These are phyloP conservation scores for Anthonomus grandis DNA, from an alignment of 1,140 invertebrate species.

Conservation along the genomic window DNA sequence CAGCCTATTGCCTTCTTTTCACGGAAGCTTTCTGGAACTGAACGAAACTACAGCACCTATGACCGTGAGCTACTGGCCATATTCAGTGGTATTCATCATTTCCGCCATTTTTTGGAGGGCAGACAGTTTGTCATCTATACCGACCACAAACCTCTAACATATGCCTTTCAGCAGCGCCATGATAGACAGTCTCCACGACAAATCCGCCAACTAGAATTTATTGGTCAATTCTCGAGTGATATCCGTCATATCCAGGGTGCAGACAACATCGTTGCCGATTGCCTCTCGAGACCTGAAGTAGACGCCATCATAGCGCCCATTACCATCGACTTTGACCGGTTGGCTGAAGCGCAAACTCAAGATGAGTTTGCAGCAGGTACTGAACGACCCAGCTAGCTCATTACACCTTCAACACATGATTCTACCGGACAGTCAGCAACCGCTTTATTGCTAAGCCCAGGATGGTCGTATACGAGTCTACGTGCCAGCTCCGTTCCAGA, in stretches of 20 bases:
- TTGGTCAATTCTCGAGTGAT: conserved; percentile 35
- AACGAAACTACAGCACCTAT: conserved; percentile 39
- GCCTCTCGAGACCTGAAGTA: not conserved
- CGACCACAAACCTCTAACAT: conserved; percentile 49
- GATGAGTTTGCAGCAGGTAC: too few relatives aligned
- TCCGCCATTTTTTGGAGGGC: conserved; percentile 40
- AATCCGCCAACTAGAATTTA: conserved; percentile 40
- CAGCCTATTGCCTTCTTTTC: conserved; percentile 40
- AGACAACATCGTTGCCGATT: not conserved
- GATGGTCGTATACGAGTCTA: too few relatives aligned
- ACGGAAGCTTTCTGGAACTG: conserved; percentile 37
- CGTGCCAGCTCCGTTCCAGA: too few relatives aligned
- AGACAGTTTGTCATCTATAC: conserved; percentile 44
- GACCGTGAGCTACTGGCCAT: conserved; percentile 44
- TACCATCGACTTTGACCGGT: too few relatives aligned
- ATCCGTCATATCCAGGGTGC: not conserved
- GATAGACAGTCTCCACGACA: conserved; percentile 42
- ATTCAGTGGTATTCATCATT: conserved; percentile 41
- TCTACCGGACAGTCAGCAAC: too few relatives aligned
- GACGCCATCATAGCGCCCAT: too few relatives aligned
- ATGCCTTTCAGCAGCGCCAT: conserved; percentile 38
- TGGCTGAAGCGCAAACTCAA: too few relatives aligned
- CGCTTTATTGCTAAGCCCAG: too few relatives aligned
- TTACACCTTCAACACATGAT: too few relatives aligned
- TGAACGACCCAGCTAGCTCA: too few relatives aligned